Evolutionary conservation across 2,888 invertebrate genomes (phyloP).

Genomic region (Pandemis cinnamomeana): DNA sequence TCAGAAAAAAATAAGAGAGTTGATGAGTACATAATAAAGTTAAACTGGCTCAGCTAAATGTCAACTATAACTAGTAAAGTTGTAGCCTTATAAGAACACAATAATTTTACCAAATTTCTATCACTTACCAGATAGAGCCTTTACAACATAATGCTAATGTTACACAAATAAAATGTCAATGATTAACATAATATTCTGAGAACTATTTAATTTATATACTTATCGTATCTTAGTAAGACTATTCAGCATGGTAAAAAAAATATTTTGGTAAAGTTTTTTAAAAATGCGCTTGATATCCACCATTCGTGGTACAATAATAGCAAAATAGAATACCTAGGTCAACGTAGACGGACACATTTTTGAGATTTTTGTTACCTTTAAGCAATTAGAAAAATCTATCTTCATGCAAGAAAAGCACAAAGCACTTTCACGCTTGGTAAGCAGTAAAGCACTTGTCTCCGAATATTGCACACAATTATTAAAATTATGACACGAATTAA

Average conservation of each 20-base stretch:
- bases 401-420: constrained; percentile 24
- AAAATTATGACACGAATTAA: constrained; percentile 7
- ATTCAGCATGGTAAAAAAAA: background rate
- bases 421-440: constrained; percentile 36
- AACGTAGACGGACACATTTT: background rate
- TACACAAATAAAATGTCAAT: no score
- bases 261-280: background rate
- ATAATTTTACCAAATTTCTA: background rate
- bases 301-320: background rate
- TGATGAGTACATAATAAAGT: no score
- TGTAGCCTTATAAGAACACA: background rate
- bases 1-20: no score
- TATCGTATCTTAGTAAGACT: no score
- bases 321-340: background rate
- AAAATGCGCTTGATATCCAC: background rate
- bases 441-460: constrained; percentile 27
- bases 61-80: no score
- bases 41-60: no score
- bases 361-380: background rate
- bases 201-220: no score
- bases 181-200: no score
- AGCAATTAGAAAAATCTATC: constrained; percentile 12
- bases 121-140: no score
- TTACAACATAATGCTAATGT: no score
- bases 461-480: constrained; percentile 19